Percentiles rank a stretch among this genome's conserved stretches.
Evolutionary conservation across 2,113 vertebrate species (phyloP).

Genomic region (Synchiropus splendidus): DNA sequence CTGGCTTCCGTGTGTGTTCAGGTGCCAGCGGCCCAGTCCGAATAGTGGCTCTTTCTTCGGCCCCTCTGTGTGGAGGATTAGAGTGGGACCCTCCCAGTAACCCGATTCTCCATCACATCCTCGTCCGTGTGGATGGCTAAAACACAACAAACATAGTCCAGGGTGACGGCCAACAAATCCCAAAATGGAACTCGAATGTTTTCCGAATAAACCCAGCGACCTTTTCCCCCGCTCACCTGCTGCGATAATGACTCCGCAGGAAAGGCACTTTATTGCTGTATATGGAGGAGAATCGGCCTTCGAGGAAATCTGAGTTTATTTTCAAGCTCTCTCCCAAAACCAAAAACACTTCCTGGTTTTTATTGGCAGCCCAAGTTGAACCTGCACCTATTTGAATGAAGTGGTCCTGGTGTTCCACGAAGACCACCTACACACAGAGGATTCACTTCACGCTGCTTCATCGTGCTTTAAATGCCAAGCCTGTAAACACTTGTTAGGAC

Average conservation of each 20-base stretch:
- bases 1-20: constrained; percentile 47
- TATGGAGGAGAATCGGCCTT: too few relatives aligned
- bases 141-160: too few relatives aligned
- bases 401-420: constrained; percentile 37
- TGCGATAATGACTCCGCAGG: too few relatives aligned
- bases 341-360: constrained; percentile 58
- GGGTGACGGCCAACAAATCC: too few relatives aligned
- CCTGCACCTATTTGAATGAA: constrained; percentile 26
- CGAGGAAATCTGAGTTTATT: constrained; percentile 38
- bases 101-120: constrained; percentile 44
- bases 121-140: constrained; percentile 7
- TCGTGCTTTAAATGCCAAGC: too few relatives aligned
- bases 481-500: too few relatives aligned
- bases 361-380: constrained; percentile 44
- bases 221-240: too few relatives aligned
- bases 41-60: constrained; percentile 49
- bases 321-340: constrained; percentile 40
- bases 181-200: too few relatives aligned
- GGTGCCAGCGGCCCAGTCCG: constrained; percentile 34
- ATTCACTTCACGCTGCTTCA: too few relatives aligned
- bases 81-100: constrained; percentile 27
- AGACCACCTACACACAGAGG: constrained; percentile 39
- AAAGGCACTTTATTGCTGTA: too few relatives aligned
- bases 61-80: constrained; percentile 32
- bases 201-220: too few relatives aligned